Evolutionary conservation across 1,140 invertebrate genomes (phyloP), one percentile per base, ranked within the genome.

Genomic region (Thalassaphorura encarpata): DNA sequence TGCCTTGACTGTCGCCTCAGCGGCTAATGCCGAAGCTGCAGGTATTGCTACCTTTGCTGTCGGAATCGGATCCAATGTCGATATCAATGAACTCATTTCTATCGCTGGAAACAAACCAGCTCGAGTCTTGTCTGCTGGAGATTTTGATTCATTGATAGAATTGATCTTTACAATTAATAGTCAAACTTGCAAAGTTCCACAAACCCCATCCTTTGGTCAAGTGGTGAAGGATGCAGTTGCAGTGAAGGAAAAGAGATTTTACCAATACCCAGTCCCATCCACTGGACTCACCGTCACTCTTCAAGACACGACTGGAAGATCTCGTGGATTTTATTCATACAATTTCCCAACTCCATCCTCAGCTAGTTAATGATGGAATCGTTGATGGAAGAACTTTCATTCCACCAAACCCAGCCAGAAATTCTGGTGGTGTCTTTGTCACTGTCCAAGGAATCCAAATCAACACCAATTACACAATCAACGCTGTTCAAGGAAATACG

Each of bases 141-240:
- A 31, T 8, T 59, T 49, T 27, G 57, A 54, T 23, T 26, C 43
- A n/a, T 23, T 59, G 0, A 19, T 15, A 6, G 57, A 59, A 52
- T 31, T 59, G 2, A 21, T 43, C 16, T 41, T 24, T 31, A 0
- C 43, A 33, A 4, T 59, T 3, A 59, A 49, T 40, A 26, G 29
- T 5, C 43, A 59, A 18, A 50, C 52, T 26, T 59, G 57, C 24
- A 4, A 3, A 1, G 19, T 59, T 0, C 43, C 51, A 15, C 45
- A 49, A 26, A 49, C 19, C 5, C 57, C 57, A 0, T 23, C 21
- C 0, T 18, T 31, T 0, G 42, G 36, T 36, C 15, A 6, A 0
- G 23, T 27, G 1, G 33, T 52, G 2, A 1, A 8, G 3, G 57
- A 54, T 27, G 33, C 1, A 1, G 31, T 59, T 2, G 36, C 26